phyloP scores from a whole-genome alignment of 2,797 vertebrate species.

The Morelia viridis region DNA sequence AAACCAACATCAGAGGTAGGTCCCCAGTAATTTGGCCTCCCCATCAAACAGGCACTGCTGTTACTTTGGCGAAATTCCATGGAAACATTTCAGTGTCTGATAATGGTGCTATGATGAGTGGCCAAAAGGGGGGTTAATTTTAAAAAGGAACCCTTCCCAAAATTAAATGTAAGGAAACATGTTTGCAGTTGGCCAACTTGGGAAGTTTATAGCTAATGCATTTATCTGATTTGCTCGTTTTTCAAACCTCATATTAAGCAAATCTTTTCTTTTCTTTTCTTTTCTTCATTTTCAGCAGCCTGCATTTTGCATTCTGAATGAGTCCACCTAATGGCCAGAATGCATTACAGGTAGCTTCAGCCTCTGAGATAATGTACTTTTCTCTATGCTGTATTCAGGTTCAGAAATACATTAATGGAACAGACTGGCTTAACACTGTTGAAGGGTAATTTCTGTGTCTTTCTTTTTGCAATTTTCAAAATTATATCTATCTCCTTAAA shows the following conservation, averaged over 20 bases:
- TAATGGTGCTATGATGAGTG: neutral
- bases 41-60: slow-evolving; percentile 13
- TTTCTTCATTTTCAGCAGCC: neutral
- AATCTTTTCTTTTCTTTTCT: neutral
- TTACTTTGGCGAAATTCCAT: slow-evolving; percentile 25
- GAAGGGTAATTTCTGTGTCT: slow-evolving; percentile 17
- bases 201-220: slow-evolving; percentile 20
- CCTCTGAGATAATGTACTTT: slow-evolving; percentile 19
- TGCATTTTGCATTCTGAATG: slow-evolving; percentile 19
- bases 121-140: neutral
- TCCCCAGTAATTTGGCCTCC: neutral
- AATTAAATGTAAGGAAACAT: neutral
- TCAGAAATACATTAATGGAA: slow-evolving; percentile 36
- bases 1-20: neutral
- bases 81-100: neutral
- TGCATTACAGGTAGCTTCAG: slow-evolving; percentile 18
- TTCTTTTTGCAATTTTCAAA: slow-evolving; percentile 24
- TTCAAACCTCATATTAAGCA: slow-evolving; percentile 33
- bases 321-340: slow-evolving; percentile 23
- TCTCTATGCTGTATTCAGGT: slow-evolving; percentile 15
- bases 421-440: slow-evolving; percentile 18
- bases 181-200: slow-evolving; percentile 9
- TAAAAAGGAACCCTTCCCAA: neutral
- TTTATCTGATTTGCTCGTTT: slow-evolving; percentile 30
- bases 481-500: neutral